Base-by-base conservation (phyloP, 1,140 invertebrate genomes). In the Atta colombica region DNA sequence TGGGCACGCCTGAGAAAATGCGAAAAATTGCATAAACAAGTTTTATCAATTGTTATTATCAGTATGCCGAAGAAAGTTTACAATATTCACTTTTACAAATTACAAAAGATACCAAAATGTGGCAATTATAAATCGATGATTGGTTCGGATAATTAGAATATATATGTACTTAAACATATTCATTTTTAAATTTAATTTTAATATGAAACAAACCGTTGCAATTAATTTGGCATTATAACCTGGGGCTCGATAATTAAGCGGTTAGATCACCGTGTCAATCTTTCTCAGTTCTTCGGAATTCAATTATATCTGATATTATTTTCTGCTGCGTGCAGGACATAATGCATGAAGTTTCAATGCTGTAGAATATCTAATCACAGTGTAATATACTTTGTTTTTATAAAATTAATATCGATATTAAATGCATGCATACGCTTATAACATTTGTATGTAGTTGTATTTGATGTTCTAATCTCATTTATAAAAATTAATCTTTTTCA, bases 1-100 rank as follows among this genome's bases (percentile, higher is more conserved):
- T 98, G 0, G 98, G 98, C 78, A 96, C 96, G 60, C 98, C 98
- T 99, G 94, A 45, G 96, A 92, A 89, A 88, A 88, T 28, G 2
- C 18, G 25, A 12, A 28, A 89, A 39, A 1, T 45, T 45, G 8
- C 8, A 0, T 45, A 12, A 61, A 71, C 18, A 8, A 58, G 66
- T 71, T 71, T 81, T 55, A 58, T 71, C 10, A 71, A 45, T 58
- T 58, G 66, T 81, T 51, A 69, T 28, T 53, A 80, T 53, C 49
- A 81, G 31, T 21, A 55, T 53, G 10, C 4, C 7, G 21, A 4
- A 4, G 58, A 58, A 2, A 71, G 10, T 81, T 71, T 5, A 10
- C 14, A 58, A 69, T 31, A 61, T 78, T 66, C 14, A 55, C 49
- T 28, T 80, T 35, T 68, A 39, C 35, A 39, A 80, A 53, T 6